Conservation (phyloP, 2,113 vertebrate species). For the Pterocles orientalis region DNA sequence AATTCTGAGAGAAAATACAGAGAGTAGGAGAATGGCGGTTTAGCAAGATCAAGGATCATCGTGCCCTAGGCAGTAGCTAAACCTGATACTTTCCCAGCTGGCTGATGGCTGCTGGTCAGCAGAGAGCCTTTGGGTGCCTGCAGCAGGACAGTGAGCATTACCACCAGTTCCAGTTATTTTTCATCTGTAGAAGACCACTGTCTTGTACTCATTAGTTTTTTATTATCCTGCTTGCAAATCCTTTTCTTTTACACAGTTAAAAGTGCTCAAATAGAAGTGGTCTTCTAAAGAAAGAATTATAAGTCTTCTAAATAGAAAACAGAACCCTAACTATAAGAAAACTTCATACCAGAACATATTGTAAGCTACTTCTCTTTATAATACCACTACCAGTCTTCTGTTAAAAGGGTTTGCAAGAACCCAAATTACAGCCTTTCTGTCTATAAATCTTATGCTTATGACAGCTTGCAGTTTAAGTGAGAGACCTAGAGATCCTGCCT, state of each 20-base stretch:
- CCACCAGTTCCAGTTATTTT: neutral
- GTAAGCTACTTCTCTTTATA: neutral
- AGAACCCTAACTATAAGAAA: neutral
- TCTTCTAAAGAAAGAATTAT: neutral
- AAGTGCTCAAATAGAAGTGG: neutral
- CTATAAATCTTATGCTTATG: neutral
- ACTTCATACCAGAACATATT: neutral
- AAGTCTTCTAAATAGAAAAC: neutral
- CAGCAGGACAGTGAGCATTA: neutral
- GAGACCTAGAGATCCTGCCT: neutral
- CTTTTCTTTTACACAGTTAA: neutral
- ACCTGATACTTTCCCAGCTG: neutral
- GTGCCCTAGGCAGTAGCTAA: neutral
- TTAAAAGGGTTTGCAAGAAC: neutral
- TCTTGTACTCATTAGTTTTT: neutral
- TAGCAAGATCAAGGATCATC: conserved; percentile 5
- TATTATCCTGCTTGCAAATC: neutral
- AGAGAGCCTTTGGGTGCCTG: neutral
- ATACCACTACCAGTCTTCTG: neutral
- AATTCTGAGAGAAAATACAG: neutral
- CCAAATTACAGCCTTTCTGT: neutral
- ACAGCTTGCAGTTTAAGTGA: neutral
- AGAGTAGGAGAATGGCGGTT: neutral
- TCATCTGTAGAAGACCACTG: neutral
- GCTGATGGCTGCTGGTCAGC: neutral